Evolutionary conservation across 2,113 vertebrate genomes (phyloP), one percentile per base, ranked within the genome.

Genomic region (Baryphthengus martii): DNA sequence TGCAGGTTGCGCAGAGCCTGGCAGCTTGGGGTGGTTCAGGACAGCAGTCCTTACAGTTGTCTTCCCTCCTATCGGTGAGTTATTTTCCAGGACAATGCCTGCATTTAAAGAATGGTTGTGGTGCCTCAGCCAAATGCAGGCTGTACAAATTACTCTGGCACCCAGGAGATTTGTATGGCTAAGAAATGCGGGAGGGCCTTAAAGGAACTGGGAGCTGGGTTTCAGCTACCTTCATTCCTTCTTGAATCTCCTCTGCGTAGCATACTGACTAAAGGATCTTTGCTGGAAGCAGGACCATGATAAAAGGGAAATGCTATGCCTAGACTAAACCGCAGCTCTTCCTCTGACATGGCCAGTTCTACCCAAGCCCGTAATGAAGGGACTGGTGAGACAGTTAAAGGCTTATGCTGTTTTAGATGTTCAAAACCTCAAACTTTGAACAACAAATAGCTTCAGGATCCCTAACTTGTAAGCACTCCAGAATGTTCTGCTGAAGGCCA

Each of bases 271-370:
- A 4, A 85, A 84, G 29, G 26, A 71, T 67, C 91, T 88, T 50
- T 74, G 73, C 83, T 96, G 82, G 71, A 88, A 92, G 61, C 59
- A 44, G 68, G 50, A 52, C 59, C 15, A 24, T 29, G 28, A 58
- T 71, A 62, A 90, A 67, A 45, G 23, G 88, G 82, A 96, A 95
- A 94, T 93, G 31, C 59, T 71, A 29, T 91, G 95, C 96, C 95
- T 88, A 95, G 88, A 92, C 95, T 90, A 86, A 96, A 95, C 93
- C 82, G 81, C 85, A 92, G 40, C 62, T 92, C 77, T 95, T 92
- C 72, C 33, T 94, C 23, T 88, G 82, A 66, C 1, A 8, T 91
- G 85, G 47, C 39, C 86, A 53, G 10, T 84, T 86, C 45, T 88
- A 44, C 39, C 55, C 72, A 89, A 44, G 39, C 28, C 26, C 86